These are phyloP conservation scores for Poeciliopsis paucimaculata DNA, from an alignment of 2,797 vertebrate genomes.

Conservation along the genomic window DNA sequence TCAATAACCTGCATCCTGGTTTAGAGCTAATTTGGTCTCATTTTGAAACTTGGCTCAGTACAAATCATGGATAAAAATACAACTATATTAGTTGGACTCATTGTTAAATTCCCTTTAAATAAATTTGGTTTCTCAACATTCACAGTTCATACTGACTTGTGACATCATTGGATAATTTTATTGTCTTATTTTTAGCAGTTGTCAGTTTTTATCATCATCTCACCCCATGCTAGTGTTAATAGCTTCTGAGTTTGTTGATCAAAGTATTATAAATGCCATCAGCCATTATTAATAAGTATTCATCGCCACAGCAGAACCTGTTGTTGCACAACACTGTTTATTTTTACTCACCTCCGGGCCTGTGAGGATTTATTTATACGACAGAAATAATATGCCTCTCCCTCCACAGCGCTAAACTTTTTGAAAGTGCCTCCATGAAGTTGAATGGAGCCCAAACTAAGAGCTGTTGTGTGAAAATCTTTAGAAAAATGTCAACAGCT, in stretches of 20 bases:
- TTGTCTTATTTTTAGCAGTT: not conserved
- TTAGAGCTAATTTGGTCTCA: too few relatives aligned
- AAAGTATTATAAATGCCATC: too few relatives aligned
- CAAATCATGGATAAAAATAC: too few relatives aligned
- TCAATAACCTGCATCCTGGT: too few relatives aligned
- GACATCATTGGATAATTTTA: not conserved
- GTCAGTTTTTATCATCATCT: not conserved
- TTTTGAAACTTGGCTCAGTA: too few relatives aligned
- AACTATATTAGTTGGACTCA: not conserved
- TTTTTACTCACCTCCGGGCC: not conserved
- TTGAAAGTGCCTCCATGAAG: not conserved
- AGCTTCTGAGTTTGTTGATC: too few relatives aligned
- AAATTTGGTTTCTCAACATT: not conserved
- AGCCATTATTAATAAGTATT: not conserved
- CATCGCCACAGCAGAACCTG: not conserved
- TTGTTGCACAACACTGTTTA: not conserved
- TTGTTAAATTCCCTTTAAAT: not conserved
- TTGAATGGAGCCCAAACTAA: not conserved
- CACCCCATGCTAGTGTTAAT: not conserved
- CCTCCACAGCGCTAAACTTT: not conserved
- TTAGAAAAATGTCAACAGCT: slow-evolving; percentile 5
- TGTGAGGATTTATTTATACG: not conserved
- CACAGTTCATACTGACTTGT: not conserved
- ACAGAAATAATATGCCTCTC: not conserved
- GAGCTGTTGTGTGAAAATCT: slow-evolving; percentile 1